phyloP scores from a whole-genome alignment of 1,140 invertebrate genomes.

The Penaeus vannamei region DNA sequence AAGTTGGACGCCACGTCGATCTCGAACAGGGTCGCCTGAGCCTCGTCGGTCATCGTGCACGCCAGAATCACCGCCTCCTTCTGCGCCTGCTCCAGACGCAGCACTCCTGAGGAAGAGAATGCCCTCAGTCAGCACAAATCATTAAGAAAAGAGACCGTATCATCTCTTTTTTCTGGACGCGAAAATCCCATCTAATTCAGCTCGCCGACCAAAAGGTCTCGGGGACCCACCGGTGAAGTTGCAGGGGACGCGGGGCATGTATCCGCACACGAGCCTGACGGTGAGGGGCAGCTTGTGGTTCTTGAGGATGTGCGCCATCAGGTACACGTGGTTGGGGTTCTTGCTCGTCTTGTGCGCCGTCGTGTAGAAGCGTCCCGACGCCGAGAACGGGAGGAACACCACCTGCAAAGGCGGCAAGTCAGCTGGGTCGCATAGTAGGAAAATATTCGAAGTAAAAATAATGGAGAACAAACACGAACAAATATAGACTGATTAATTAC shows the following conservation, averaged over 20 bases:
- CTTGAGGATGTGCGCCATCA: conserved; percentile 70
- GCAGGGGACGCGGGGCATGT: conserved; percentile 69
- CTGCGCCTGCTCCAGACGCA: conserved; percentile 70
- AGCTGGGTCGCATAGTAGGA: neutral
- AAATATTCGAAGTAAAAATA: neutral
- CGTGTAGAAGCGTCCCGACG: conserved; percentile 71
- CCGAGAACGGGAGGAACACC: conserved; percentile 71
- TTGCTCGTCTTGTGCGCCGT: conserved; percentile 69
- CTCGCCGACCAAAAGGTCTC: no score
- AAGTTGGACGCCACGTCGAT: conserved; percentile 71
- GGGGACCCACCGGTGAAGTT: conserved; percentile 70
- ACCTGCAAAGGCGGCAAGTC: conserved; percentile 69
- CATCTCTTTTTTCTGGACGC: neutral
- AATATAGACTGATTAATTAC: neutral
- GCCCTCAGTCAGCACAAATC: neutral
- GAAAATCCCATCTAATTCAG: no score
- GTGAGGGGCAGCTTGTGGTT: conserved; percentile 69
- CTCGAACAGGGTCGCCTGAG: conserved; percentile 71
- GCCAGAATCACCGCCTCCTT: conserved; percentile 72
- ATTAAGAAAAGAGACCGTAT: conserved; percentile 45
- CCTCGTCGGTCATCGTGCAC: conserved; percentile 71
- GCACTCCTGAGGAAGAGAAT: conserved; percentile 68
- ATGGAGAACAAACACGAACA: neutral
- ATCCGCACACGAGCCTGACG: conserved; percentile 71
- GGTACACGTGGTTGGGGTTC: conserved; percentile 71